Base-by-base conservation (phyloP, 37 sponge, comb jelly and placozoan genomes). In the Theonella swinhoei region DNA sequence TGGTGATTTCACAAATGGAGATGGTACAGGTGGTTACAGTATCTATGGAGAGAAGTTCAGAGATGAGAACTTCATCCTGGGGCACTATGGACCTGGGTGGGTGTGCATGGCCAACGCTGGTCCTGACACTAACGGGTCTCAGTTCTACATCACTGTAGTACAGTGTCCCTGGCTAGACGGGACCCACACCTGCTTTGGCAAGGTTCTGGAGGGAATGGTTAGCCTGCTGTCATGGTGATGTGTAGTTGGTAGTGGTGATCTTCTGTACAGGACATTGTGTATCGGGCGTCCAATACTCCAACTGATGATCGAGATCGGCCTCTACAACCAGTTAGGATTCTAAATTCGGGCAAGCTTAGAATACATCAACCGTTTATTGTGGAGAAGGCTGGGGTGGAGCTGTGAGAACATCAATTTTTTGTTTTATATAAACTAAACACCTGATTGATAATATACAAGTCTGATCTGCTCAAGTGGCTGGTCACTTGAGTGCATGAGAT, bases 91-190 rank as follows among this genome's bases (percentile, higher is more conserved):
- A 34, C 81, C 95, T 32, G 95, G 89, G 0, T 89, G 89, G 94
- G 90, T 93, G 66, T 93, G 90, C 39, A 93, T 93, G 94, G 94
- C 94, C 70, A 93, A 93, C 39, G 90, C 90, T 62, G 94, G 94
- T 0, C 90, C 90, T 0, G 87, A 93, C 86, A 93, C 94, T 22
- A 93, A 93, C 67, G 94, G 94, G n/a, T 89, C 90, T 1, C 94
- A 93, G 84, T 93, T 93, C 77, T 93, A 89, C 78, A 89, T 93
- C 80, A 93, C 94, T 22, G 86, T 86, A 0, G 79, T 89, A 22
- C 36, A 89, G 75, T 89, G 90, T 42, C 90, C 89, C 9, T 93
- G 89, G 90, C 76, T 93, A 4, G 94, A 93, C 39, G 87, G 63
- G 2, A 89, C 89, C 24, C 94, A 93, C 79, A 89, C 90, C 23